phyloP scores from a whole-genome alignment of 2,113 vertebrate genomes.

The Psittacula cyanocephala region DNA sequence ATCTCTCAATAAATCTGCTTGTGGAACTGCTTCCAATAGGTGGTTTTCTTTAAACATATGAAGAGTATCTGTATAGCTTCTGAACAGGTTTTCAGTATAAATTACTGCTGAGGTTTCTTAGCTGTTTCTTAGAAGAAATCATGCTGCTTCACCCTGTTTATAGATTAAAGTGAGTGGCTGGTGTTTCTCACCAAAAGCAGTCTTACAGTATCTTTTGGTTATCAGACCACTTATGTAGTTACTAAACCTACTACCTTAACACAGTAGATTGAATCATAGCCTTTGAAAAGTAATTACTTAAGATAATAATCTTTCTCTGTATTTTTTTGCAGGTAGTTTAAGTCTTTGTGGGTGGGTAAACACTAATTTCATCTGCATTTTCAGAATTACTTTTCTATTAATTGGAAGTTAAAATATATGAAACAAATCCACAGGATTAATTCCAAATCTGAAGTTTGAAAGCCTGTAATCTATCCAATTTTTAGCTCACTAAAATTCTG shows the following conservation, averaged over 20 bases:
- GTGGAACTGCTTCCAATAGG: background rate
- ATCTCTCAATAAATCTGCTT: background rate
- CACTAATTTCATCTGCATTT: background rate
- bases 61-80: background rate
- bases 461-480: background rate
- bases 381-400: background rate
- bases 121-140: background rate
- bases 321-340: background rate
- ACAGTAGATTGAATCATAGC: background rate
- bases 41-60: background rate
- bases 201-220: background rate
- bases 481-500: background rate
- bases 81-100: background rate
- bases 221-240: accelerated
- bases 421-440: background rate
- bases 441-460: background rate
- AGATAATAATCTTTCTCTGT: background rate
- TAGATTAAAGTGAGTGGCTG: background rate
- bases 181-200: background rate
- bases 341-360: background rate
- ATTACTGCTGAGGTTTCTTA: background rate
- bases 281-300: background rate
- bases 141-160: background rate
- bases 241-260: background rate
- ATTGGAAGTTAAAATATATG: background rate